Evolutionary conservation across 2,888 invertebrate genomes (phyloP).

Genomic region (Acleris cristana): DNA sequence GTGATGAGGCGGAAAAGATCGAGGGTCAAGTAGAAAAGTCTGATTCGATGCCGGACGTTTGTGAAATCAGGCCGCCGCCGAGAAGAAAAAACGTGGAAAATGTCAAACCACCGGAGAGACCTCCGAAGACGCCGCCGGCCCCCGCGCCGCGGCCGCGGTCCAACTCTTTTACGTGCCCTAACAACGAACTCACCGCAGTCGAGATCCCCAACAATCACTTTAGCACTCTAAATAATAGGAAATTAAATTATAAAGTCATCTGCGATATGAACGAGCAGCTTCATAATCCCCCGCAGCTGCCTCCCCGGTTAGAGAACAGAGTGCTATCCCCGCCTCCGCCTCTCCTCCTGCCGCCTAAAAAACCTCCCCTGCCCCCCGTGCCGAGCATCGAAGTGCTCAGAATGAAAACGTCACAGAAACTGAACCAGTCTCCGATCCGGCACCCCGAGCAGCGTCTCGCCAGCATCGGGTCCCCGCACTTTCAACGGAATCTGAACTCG

Average conservation of each 20-base stretch:
- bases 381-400: constrained; percentile 85
- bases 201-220: constrained; percentile 76
- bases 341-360: constrained; percentile 86
- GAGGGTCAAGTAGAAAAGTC: constrained; percentile 69
- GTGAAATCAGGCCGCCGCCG: constrained; percentile 86
- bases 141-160: constrained; percentile 83
- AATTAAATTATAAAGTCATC: constrained; percentile 73
- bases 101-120: constrained; percentile 86
- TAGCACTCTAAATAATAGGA: constrained; percentile 74
- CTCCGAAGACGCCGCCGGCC: constrained; percentile 84
- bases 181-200: constrained; percentile 72
- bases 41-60: constrained; percentile 75
- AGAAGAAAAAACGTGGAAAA: constrained; percentile 82
- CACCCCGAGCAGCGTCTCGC: constrained; percentile 81
- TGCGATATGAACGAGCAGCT: constrained; percentile 75
- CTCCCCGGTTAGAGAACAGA: constrained; percentile 74
- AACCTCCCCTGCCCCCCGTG: constrained; percentile 89
- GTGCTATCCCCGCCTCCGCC: constrained; percentile 79
- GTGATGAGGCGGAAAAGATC: constrained; percentile 68
- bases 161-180: constrained; percentile 80
- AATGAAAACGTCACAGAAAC: constrained; percentile 78
- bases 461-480: constrained; percentile 86
- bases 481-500: constrained; percentile 84
- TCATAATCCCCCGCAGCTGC: constrained; percentile 80
- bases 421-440: constrained; percentile 65